Conservation (phyloP, 35 echinoderm and acorn worm genomes). For the Anneissia japonica region DNA sequence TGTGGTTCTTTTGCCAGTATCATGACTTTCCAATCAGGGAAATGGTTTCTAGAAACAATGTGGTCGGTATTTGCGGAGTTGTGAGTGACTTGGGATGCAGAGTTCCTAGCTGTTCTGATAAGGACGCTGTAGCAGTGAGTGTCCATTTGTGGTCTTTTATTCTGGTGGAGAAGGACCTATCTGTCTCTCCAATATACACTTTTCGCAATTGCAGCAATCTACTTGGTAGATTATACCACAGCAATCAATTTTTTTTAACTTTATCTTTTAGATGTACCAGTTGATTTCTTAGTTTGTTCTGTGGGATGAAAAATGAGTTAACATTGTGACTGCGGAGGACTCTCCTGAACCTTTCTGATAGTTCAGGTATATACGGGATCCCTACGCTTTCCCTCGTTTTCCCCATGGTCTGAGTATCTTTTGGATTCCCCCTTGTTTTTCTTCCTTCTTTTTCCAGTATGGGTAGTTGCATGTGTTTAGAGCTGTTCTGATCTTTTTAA, state of each 20-base stretch:
- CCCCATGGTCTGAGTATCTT: not conserved
- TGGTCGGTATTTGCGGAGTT: too few species aligned
- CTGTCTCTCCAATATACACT: not conserved
- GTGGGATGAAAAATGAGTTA: not conserved
- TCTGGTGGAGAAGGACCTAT: not conserved
- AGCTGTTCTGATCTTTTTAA: not conserved
- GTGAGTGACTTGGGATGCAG: too few species aligned
- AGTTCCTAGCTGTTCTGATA: too few species aligned
- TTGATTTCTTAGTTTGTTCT: not conserved
- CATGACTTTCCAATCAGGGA: too few species aligned
- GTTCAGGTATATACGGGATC: not conserved
- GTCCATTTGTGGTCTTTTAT: not conserved
- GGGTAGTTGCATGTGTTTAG: not conserved
- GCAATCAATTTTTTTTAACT: not conserved
- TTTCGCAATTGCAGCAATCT: not conserved
- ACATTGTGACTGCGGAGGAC: not conserved
- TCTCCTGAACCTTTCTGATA: not conserved
- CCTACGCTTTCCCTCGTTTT: not conserved
- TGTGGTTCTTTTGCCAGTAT: too few species aligned
- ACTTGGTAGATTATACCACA: not conserved
- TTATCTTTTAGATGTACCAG: not conserved
- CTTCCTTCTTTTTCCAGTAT: too few species aligned
- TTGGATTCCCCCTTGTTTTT: not conserved
- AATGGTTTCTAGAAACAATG: too few species aligned
- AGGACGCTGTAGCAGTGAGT: too few species aligned